Conservation (phyloP, 2,797 vertebrate species). For the Manis crassicaudata region DNA sequence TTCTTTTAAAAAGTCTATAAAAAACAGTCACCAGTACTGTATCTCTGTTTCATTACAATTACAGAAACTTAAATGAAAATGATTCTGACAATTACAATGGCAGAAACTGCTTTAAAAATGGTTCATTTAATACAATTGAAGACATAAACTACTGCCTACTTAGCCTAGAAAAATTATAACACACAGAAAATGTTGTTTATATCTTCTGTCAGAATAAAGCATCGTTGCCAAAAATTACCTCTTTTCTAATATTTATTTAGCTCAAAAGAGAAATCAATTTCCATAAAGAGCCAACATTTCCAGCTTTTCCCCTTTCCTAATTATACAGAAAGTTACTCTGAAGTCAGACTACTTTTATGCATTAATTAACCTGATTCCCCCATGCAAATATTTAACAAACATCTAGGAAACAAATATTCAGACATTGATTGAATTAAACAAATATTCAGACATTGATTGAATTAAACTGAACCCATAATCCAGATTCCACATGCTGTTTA, state of each 20-base stretch:
- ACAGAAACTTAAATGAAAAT: neutral
- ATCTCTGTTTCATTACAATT: constrained; percentile 23
- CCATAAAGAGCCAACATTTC: neutral
- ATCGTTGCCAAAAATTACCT: neutral
- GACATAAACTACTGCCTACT: neutral
- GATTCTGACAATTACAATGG: neutral
- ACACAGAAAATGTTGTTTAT: neutral
- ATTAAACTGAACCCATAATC: constrained; percentile 48
- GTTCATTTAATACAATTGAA: neutral
- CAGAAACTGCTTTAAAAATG: constrained; percentile 33
- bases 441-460: constrained; percentile 60
- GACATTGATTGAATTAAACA: constrained; percentile 57
- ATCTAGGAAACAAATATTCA: constrained; percentile 55
- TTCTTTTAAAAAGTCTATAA: neutral
- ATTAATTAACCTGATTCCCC: constrained; percentile 72
- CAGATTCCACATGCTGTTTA: constrained; percentile 31
- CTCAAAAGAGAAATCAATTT: neutral
- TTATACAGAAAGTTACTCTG: constrained; percentile 59
- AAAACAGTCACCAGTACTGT: neutral
- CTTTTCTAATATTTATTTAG: constrained; percentile 54
- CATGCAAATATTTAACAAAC: constrained; percentile 56
- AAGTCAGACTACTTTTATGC: constrained; percentile 70
- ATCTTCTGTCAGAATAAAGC: neutral
- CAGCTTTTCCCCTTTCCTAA: constrained; percentile 22
- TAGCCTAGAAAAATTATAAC: neutral